Percentiles rank a stretch among this genome's conserved stretches.
phyloP scores from a whole-genome alignment of 2,888 invertebrate species.

The Thymelicus lineola region DNA sequence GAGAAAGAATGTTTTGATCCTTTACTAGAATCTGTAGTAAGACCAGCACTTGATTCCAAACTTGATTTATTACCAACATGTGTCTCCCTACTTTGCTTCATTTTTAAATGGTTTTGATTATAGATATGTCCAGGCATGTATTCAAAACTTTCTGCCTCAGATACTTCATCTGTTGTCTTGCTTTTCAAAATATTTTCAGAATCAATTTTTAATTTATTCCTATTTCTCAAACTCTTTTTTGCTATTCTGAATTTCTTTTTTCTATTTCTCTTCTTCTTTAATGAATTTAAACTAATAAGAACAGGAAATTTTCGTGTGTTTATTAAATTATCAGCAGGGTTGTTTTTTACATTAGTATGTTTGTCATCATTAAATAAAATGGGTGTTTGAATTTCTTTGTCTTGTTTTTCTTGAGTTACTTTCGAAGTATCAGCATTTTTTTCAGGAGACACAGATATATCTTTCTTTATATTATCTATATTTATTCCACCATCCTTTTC shows the following conservation, averaged over 20 bases:
- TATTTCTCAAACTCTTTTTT: conserved; percentile 55
- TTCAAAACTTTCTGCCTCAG: conserved; percentile 88
- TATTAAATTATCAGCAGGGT: conserved; percentile 35
- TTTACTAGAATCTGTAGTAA: conserved; percentile 76
- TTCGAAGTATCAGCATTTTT: conserved; percentile 54
- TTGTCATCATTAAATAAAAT: conserved; percentile 53
- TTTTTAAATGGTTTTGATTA: conserved; percentile 75
- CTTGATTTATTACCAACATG: conserved; percentile 72
- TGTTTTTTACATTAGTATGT: conserved; percentile 40
- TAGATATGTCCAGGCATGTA: conserved; percentile 86
- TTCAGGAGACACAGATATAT: conserved; percentile 62
- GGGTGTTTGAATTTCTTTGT: conserved; percentile 76
- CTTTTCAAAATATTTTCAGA: conserved; percentile 58
- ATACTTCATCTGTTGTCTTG: conserved; percentile 69
- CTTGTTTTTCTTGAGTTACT: conserved; percentile 52
- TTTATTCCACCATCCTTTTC: conserved; percentile 69
- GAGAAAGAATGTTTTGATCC: conserved; percentile 74
- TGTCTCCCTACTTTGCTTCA: conserved; percentile 48
- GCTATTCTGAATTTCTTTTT: conserved; percentile 57
- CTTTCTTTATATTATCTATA: conserved; percentile 61
- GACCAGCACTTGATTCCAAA: conserved; percentile 71
- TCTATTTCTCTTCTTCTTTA: conserved; percentile 62
- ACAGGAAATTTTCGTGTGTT: conserved; percentile 61
- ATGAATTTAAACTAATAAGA: conserved; percentile 67
- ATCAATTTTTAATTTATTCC: conserved; percentile 48